Evolutionary conservation across 2,113 vertebrate genomes (phyloP), one percentile per base, ranked within the genome.

Genomic region (Microtus oregoni): DNA sequence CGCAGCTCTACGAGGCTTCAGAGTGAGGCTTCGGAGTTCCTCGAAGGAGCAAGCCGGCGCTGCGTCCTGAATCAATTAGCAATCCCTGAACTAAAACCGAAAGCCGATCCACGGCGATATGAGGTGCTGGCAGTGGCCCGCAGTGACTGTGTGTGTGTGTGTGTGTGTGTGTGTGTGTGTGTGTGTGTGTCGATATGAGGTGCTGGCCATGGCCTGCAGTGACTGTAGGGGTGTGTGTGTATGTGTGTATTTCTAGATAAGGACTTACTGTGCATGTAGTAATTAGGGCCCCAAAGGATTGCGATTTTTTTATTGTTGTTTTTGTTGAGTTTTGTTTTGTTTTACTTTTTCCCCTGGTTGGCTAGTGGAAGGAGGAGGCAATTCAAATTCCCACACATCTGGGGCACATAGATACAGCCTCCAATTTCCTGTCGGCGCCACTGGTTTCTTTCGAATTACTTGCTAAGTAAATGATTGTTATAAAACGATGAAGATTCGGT

Each of bases 401-500:
- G 98, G 98, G 97, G 98, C 98, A 97, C 98, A 99, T 98, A 98
- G 98, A 97, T 94, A 96, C 96, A 97, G 98, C 98, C 98, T 98
- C 97, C 94, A 98, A 98, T 98, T 98, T 99, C 98, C 98, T 98
- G 97, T 98, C 94, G 97, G 98, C 94, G 90, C 97, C 98, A 95
- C 98, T 96, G 98, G 91, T 97, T 98, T 98, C 98, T 98, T 96
- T 97, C 77, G 91, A 98, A 98, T 98, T 97, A 98, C 98, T 98
- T 98, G 98, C 98, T 98, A 98, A 99, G 98, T 98, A 98, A 99
- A 98, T 99, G 98, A 99, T 98, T 98, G 98, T 98, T 98, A 96
- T 98, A 98, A 98, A 98, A 98, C 98, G 97, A 98, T 97, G 98
- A 98, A 98, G 98, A 98, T 98, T 98, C 98, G 98, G 98, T 99